Evolutionary conservation across 1,140 invertebrate species (phyloP), one percentile per base, ranked within the genome.

Genomic region (Mamestra configurata): DNA sequence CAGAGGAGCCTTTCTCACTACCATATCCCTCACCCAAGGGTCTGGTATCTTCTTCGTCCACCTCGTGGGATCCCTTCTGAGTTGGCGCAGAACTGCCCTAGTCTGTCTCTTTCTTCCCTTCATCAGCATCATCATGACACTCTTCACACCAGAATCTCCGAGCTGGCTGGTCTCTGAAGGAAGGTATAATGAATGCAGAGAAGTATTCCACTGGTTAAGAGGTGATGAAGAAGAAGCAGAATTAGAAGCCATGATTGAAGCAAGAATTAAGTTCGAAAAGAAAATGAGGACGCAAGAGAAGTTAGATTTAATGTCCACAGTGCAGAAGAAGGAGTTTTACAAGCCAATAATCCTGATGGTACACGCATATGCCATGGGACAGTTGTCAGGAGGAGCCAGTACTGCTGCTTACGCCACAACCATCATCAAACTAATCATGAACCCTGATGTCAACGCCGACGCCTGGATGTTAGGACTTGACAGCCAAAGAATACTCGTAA

Each of bases 391-490:
- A 4, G 88, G 82, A 0, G 88, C 86, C 0, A 86, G 96, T 0
- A 95, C 97, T 20, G 96, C 96, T 31, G 97, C 97, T 81, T 98
- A 97, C 85, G 96, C 97, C 0, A 96, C 97, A 0, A 90, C 93
- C 0, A 96, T 96, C 79, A 95, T 96, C 84, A 86, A 92, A 27
- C 84, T 95, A 4, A 88, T 96, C 2, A 86, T 96, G 49, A 95
- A 93, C 6, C 88, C 92, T 5, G 81, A 95, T 0, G 85, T 92
- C 0, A 91, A 97, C 80, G 95, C 95, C 15, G 95, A 96, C 72
- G 97, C 79, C 86, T 97, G 70, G 93, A 98, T 86, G 97, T 97
- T 89, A 82, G 94, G 53, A 93, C 96, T 81, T 93, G 97, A 88
- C 86, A 97, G n/a, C 10, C 96, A 61, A 92, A 86, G 93, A 92